Base-by-base conservation (phyloP, 2,797 vertebrate species). In the Sandelia bainsii region DNA sequence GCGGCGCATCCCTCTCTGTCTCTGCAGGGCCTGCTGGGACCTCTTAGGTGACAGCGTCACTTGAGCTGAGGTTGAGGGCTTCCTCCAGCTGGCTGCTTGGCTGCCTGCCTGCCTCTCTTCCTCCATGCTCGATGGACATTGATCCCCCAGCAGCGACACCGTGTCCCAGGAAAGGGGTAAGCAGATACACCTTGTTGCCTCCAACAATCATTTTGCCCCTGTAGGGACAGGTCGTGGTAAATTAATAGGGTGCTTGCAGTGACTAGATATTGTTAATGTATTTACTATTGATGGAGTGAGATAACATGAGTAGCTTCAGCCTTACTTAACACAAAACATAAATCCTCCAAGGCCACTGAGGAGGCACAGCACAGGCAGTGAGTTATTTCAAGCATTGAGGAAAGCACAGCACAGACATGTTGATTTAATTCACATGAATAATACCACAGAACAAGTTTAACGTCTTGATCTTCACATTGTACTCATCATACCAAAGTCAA, bases 271-370 rank as follows among this genome's bases (percentile, higher is more conserved):
- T 95, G 93, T 94, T 96, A 96, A 96, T 96, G 94, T 94, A 94
- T 95, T 94, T 92, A 64, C 90, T 95, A 95, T 95, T 94, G 95
- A 96, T 94, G 92, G 90, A 94, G 93, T 90, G 93, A 90, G 94
- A 95, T 95, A 96, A 96, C 95, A 95, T 83, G 93, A 95, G 94
- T 95, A 94, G 92, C 94, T 95, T 95, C 93, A 94, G 91, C 91
- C 93, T 95, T 96, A 94, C 92, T 96, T 95, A 95, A 96, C 95
- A 95, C 92, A 95, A 95, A 95, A 93, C 94, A 95, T 95, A 94
- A 94, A 94, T 96, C 94, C 94, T 94, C 90, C 72, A 89, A 94
- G 92, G 87, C 91, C 82, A 81, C 60, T 34, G 84, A 86, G 65
- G 72, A 75, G 78, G 45, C 83, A 61, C 25, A 9, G 51, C 32